Conservation (phyloP, 1,140 invertebrate genomes). For the Tenebrio molitor region DNA sequence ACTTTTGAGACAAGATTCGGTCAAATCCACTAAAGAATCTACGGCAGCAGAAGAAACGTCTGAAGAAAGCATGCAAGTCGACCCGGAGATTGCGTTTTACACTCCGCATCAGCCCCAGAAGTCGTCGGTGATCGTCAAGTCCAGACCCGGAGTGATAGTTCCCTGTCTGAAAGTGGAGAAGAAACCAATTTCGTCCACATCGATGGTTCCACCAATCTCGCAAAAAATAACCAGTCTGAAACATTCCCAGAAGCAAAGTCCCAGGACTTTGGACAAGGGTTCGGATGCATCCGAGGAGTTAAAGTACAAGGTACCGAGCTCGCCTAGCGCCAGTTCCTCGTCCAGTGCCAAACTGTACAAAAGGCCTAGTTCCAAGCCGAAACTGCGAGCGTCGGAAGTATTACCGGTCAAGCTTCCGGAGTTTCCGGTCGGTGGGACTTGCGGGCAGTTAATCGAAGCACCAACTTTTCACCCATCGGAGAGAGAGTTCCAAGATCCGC, state of each 20-base stretch:
- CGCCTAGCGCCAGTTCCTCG: slow-evolving; percentile 65
- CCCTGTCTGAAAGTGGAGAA: slow-evolving; percentile 57
- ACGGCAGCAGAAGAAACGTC: slow-evolving; percentile 55
- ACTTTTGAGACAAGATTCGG: slow-evolving; percentile 46
- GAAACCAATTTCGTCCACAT: slow-evolving; percentile 57
- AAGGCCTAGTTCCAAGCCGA: slow-evolving; percentile 54
- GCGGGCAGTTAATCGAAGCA: slow-evolving; percentile 80
- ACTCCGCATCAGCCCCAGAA: slow-evolving; percentile 52
- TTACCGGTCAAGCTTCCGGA: slow-evolving; percentile 69
- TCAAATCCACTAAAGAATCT: slow-evolving; percentile 31
- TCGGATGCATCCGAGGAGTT: slow-evolving; percentile 55
- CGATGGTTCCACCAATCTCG: slow-evolving; percentile 70
- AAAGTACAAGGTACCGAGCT: slow-evolving; percentile 66
- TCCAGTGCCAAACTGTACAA: slow-evolving; percentile 64
- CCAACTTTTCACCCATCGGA: slow-evolving; percentile 87
- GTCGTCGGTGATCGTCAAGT: slow-evolving; percentile 74
- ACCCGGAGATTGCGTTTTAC: slow-evolving; percentile 70
- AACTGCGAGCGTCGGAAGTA: slow-evolving; percentile 61
- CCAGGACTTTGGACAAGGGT: slow-evolving; percentile 19
- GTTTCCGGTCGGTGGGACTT: slow-evolving; percentile 69
- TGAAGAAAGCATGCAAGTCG: slow-evolving; percentile 60
- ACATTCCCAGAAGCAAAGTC: slow-evolving; percentile 65
- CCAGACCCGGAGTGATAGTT: slow-evolving; percentile 76
- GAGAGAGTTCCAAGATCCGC: slow-evolving; percentile 87
- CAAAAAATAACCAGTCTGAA: slow-evolving; percentile 61